Evolutionary conservation across 2,888 invertebrate genomes (phyloP).

Genomic region (Noctua pronuba): DNA sequence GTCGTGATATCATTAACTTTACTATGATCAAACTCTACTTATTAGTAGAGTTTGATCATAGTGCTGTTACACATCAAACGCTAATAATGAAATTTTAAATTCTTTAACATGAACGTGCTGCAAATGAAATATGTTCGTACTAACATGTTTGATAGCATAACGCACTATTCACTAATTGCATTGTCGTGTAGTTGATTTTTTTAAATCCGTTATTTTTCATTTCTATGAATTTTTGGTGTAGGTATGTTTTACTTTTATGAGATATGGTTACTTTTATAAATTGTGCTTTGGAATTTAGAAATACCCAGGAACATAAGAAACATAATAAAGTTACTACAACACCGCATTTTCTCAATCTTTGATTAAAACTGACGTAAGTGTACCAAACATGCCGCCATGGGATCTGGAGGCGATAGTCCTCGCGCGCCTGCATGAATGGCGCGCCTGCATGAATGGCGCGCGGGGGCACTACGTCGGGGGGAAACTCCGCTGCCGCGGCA

Average conservation of each 20-base stretch:
- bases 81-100: neutral
- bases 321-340: neutral
- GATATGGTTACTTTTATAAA: neutral
- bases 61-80: constrained; percentile 16
- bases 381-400: too few species aligned
- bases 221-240: neutral
- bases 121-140: neutral
- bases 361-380: neutral
- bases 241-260: neutral
- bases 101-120: neutral
- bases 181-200: constrained; percentile 20
- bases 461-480: too few species aligned
- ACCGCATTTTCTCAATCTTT: neutral
- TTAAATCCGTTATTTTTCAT: constrained; percentile 1
- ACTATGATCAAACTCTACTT: constrained; percentile 24
- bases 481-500: too few species aligned
- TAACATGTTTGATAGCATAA: neutral
- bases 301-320: too few species aligned
- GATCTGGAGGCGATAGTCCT: too few species aligned
- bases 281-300: neutral
- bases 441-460: too few species aligned
- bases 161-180: constrained; percentile 11
- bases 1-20: constrained; percentile 40
- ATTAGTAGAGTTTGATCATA: too few species aligned
- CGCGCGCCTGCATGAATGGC: too few species aligned